phyloP scores from a whole-genome alignment of 2,113 vertebrate species.

The Asarcornis scutulata region DNA sequence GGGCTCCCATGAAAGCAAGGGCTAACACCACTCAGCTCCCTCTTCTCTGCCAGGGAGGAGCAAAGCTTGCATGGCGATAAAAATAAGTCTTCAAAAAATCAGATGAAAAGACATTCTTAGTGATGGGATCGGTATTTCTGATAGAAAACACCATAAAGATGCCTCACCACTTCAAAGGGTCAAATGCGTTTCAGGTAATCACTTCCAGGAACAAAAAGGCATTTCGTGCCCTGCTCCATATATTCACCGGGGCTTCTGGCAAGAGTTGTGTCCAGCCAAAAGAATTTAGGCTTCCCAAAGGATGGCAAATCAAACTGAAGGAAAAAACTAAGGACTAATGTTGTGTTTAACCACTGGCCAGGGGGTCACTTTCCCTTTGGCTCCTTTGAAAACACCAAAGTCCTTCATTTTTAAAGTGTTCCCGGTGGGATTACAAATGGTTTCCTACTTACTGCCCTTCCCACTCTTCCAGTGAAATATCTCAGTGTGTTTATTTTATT shows the following conservation, averaged over 20 bases:
- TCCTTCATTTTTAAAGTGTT: constrained; percentile 18
- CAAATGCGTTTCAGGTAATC: background rate
- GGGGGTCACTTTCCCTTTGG: background rate
- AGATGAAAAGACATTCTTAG: background rate
- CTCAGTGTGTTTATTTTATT: constrained; percentile 31
- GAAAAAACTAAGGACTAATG: background rate
- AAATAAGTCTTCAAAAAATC: background rate
- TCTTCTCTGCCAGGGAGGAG: background rate
- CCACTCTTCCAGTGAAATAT: background rate
- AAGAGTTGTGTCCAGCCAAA: background rate
- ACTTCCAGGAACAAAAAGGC: background rate
- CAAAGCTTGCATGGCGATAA: background rate
- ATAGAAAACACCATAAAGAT: background rate
- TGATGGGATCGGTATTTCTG: background rate
- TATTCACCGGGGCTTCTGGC: background rate
- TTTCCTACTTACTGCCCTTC: constrained; percentile 13
- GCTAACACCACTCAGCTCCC: background rate
- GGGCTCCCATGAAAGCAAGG: background rate
- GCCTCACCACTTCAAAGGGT: background rate
- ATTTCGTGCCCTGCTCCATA: background rate
- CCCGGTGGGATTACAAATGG: constrained; percentile 9
- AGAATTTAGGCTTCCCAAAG: constrained; percentile 1
- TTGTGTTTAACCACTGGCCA: background rate
- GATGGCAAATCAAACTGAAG: background rate
- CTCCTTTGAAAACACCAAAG: background rate